Conservation (phyloP, 2,113 vertebrate genomes). For the Plotosus lineatus region DNA sequence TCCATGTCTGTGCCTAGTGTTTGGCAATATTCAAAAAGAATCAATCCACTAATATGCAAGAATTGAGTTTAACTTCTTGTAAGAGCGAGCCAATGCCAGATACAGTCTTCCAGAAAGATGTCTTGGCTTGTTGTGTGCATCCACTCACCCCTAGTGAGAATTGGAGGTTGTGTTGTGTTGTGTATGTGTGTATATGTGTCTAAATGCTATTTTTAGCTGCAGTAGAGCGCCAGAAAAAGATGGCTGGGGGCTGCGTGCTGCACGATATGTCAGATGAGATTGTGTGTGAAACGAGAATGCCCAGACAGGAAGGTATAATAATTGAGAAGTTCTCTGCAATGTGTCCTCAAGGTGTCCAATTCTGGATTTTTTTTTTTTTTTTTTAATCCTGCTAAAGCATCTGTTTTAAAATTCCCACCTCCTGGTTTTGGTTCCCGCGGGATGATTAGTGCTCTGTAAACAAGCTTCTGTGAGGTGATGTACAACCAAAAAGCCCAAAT, state of each 20-base stretch:
- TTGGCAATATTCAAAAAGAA: background rate
- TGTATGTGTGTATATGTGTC: conserved; percentile 25
- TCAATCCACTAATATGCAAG: conserved; percentile 19
- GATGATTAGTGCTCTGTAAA: background rate
- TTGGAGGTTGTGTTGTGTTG: conserved; percentile 38
- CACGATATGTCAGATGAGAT: conserved; percentile 36
- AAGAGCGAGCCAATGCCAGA: conserved; percentile 33
- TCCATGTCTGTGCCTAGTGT: background rate
- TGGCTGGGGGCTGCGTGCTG: conserved; percentile 26
- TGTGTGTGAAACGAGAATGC: background rate
- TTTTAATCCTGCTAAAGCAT: background rate
- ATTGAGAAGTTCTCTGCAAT: conserved; percentile 16
- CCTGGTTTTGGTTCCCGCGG: background rate
- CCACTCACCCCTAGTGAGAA: conserved; percentile 53
- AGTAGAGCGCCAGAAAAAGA: conserved; percentile 38
- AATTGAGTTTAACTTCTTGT: conserved; percentile 30
- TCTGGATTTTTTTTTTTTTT: background rate
- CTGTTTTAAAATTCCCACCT: background rate
- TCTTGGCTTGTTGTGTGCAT: conserved; percentile 38
- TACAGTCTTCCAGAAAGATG: conserved; percentile 43
- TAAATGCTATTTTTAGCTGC: conserved; percentile 54
- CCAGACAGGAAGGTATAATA: conserved; percentile 15
- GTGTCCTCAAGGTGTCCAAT: background rate
- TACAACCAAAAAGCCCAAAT: too few species aligned
- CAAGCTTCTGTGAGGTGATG: background rate